Percentiles rank a stretch among this genome's conserved stretches.
These are phyloP conservation scores for Megaceryle torquata DNA, from an alignment of 2,113 vertebrate genomes.

Conservation along the genomic window DNA sequence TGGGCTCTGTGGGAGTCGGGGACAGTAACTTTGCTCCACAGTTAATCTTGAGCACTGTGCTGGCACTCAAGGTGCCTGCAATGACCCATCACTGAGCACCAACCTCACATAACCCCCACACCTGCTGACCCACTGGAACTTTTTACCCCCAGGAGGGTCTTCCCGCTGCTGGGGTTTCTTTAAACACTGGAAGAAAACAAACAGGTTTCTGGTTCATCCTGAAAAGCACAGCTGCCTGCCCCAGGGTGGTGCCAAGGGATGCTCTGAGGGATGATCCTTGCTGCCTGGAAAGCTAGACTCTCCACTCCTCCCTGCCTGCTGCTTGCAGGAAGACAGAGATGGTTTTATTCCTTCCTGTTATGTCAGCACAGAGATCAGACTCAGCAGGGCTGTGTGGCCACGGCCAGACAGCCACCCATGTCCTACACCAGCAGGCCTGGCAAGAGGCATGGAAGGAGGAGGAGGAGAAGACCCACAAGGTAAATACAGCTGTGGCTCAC, in stretches of 20 bases:
- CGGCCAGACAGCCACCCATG: rapidly evolving
- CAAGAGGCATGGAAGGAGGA: not conserved
- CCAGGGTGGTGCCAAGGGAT: rapidly evolving
- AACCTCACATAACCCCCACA: not conserved
- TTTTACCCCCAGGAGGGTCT: not conserved
- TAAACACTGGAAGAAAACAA: not conserved
- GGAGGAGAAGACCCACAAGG: not conserved
- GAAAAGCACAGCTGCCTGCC: not conserved
- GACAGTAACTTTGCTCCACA: not conserved
- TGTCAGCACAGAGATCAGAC: not conserved
- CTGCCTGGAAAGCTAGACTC: not conserved
- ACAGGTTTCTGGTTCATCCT: not conserved
- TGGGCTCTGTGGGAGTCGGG: not conserved
- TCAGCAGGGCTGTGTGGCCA: not conserved
- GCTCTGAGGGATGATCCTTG: not conserved
- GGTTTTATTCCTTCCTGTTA: not conserved
- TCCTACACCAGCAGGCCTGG: not conserved
- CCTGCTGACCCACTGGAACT: rapidly evolving
- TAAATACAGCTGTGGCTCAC: not conserved
- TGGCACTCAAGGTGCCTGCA: not conserved
- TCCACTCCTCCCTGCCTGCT: not conserved
- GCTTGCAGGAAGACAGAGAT: not conserved
- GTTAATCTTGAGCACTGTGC: not conserved
- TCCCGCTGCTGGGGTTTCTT: not conserved
- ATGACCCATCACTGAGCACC: rapidly evolving